Conservation (phyloP, 2,113 vertebrate species). For the Tretioscincus oriximinensis region DNA sequence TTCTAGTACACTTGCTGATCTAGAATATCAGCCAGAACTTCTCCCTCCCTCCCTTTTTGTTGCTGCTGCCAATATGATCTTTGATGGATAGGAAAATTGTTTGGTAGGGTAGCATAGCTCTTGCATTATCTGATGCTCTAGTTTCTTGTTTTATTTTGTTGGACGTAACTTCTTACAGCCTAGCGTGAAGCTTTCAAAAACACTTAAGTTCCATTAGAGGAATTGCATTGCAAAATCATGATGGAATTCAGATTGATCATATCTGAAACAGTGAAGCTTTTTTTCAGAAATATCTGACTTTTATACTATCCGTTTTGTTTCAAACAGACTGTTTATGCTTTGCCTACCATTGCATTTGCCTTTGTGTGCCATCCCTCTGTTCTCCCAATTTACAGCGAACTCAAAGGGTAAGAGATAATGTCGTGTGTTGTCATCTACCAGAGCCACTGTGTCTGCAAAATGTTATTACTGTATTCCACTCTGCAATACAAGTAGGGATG, state of each 20-base stretch:
- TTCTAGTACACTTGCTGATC: too few relatives aligned
- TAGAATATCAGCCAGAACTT: too few relatives aligned
- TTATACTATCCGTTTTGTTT: constrained; percentile 45
- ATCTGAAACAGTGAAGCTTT: constrained; percentile 16
- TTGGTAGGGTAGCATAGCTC: too few relatives aligned
- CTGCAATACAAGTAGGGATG: constrained; percentile 38
- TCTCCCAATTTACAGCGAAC: constrained; percentile 82
- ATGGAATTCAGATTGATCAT: constrained; percentile 28
- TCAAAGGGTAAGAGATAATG: constrained; percentile 79
- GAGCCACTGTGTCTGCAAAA: constrained; percentile 15
- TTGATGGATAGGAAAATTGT: too few relatives aligned
- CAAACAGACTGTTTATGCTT: constrained; percentile 77
- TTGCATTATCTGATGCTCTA: too few relatives aligned
- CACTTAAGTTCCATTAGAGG: neutral
- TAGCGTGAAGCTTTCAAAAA: neutral
- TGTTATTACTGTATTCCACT: constrained; percentile 32
- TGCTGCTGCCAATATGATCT: too few relatives aligned
- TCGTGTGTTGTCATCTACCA: constrained; percentile 34
- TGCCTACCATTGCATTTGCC: constrained; percentile 80
- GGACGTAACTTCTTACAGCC: too few relatives aligned
- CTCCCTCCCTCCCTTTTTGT: too few relatives aligned
- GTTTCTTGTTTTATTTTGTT: neutral
- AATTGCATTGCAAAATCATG: neutral
- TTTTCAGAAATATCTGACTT: constrained; percentile 12
- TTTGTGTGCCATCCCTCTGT: constrained; percentile 82